Evolutionary conservation across 2,113 vertebrate genomes (phyloP), one percentile per base, ranked within the genome.

Genomic region (Gadus macrocephalus): DNA sequence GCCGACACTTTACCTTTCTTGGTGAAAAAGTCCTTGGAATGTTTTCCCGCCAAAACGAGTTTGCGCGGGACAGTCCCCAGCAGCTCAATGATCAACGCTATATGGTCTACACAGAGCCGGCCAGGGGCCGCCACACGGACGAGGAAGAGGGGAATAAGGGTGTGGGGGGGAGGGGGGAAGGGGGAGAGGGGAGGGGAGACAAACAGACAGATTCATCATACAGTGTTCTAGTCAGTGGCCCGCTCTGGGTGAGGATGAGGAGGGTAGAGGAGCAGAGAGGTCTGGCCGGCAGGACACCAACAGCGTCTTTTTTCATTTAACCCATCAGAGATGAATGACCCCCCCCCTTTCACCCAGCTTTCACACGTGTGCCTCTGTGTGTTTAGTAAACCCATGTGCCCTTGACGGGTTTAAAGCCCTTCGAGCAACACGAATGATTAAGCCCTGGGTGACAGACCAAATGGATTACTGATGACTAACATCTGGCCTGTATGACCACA

Each of bases 11-110:
- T 96, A 98, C 97, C 97, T 96, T 98, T 98, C 91, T 98, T 98
- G 93, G 94, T 96, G 95, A 98, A 98, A 93, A 98, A 97, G 75
- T 98, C 96, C 94, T 97, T 97, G 89, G 96, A 96, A 90, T 98
- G 96, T 93, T 97, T 98, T 86, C 96, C 97, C 63, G 91, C 91
- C 87, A 93, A 86, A 87, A 98, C 93, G 83, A 98, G 94, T 89
- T 96, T 97, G 87, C 95, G 95, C 91, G 95, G 97, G 90, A 98
- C 93, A 83, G 90, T 94, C 74, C 96, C 97, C 91, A 98, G 92
- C 86, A 98, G 94, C 93, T 98, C 96, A 92, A 98, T 97, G 91
- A 98, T 96, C 93, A 98, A 90, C 68, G 96, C 97, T 91, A 98
- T 98, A 84, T 98, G 96, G 91, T 98, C 97, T 98, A 90, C 64